phyloP scores from a whole-genome alignment of 2,113 vertebrate genomes.

The Cryptotis parvus region DNA sequence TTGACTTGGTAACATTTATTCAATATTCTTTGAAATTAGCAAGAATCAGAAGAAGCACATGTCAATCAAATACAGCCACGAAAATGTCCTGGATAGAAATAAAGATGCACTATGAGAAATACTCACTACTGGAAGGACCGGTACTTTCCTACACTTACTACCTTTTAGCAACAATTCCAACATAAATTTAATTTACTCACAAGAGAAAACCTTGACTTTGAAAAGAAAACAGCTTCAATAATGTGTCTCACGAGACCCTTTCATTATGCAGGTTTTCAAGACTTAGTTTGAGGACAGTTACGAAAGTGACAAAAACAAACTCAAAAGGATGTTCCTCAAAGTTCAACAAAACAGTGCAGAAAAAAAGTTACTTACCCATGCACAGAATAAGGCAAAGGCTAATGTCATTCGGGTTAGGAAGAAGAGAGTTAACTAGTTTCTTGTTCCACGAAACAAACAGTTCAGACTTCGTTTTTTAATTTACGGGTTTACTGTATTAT shows the following conservation, averaged over 20 bases:
- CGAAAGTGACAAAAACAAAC: slow-evolving; percentile 85
- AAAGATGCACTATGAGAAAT: slow-evolving; percentile 88
- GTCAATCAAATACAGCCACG: slow-evolving; percentile 88
- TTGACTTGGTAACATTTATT: slow-evolving; percentile 92
- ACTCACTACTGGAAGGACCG: slow-evolving; percentile 84
- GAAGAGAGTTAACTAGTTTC: slow-evolving; percentile 88
- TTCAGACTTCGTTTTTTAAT: slow-evolving; percentile 85
- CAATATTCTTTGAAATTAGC: slow-evolving; percentile 88
- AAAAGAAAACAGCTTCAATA: slow-evolving; percentile 85
- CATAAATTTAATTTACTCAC: slow-evolving; percentile 85
- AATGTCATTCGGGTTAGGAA: slow-evolving; percentile 89
- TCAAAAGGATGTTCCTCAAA: slow-evolving; percentile 83
- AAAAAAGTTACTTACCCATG: slow-evolving; percentile 95
- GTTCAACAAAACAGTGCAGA: slow-evolving; percentile 89
- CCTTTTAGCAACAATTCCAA: slow-evolving; percentile 85
- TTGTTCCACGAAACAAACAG: slow-evolving; percentile 90
- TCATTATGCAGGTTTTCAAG: slow-evolving; percentile 76
- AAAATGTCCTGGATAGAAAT: slow-evolving; percentile 86
- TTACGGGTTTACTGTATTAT: slow-evolving; percentile 86
- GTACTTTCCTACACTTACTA: slow-evolving; percentile 82
- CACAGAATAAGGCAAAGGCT: slow-evolving; percentile 95
- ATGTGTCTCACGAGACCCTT: slow-evolving; percentile 82
- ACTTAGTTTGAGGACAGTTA: slow-evolving; percentile 82
- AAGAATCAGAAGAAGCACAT: slow-evolving; percentile 88
- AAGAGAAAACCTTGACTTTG: slow-evolving; percentile 85